Percentiles rank a stretch among this genome's conserved stretches.
phyloP scores from a whole-genome alignment of 2,888 invertebrate genomes.

The Xylota segnis region DNA sequence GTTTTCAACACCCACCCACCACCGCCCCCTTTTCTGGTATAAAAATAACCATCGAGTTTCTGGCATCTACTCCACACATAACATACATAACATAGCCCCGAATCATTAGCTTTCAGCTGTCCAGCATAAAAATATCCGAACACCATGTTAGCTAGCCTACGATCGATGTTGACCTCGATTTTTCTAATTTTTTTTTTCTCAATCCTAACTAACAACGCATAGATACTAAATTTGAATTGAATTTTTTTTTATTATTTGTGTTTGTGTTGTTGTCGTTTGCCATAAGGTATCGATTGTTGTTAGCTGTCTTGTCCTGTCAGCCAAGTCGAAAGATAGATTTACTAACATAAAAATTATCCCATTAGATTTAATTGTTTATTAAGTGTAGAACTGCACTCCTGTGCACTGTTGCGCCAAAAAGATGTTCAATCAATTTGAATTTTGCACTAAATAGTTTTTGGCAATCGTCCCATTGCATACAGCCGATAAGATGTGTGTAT shows the following conservation, averaged over 20 bases:
- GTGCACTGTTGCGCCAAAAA: constrained; percentile 29
- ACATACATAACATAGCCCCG: constrained; percentile 17
- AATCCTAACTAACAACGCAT: constrained; percentile 21
- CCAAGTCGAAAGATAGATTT: constrained; percentile 57
- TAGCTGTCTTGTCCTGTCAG: constrained; percentile 69
- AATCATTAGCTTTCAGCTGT: constrained; percentile 66
- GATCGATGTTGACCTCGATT: constrained; percentile 68
- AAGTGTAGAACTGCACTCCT: constrained; percentile 41
- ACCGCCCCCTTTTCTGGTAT: constrained; percentile 10
- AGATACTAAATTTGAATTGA: neutral
- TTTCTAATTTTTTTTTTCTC: too few relatives aligned
- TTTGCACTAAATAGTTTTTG: constrained; percentile 55
- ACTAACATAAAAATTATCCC: constrained; percentile 67
- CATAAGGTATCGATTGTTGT: constrained; percentile 72
- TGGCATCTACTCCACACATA: constrained; percentile 28
- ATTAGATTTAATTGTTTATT: constrained; percentile 76
- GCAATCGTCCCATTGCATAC: constrained; percentile 56
- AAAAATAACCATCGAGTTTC: constrained; percentile 30
- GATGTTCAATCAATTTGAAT: constrained; percentile 46
- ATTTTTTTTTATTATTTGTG: neutral
- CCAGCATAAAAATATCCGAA: constrained; percentile 56
- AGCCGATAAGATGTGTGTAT: neutral
- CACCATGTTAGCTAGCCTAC: constrained; percentile 20
- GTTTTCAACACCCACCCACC: constrained; percentile 32
- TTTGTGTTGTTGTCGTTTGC: neutral